Percentiles rank a stretch among this genome's conserved stretches.
Evolutionary conservation across 2,888 invertebrate species (phyloP).

Genomic region (Tetrapedia diversipes): DNA sequence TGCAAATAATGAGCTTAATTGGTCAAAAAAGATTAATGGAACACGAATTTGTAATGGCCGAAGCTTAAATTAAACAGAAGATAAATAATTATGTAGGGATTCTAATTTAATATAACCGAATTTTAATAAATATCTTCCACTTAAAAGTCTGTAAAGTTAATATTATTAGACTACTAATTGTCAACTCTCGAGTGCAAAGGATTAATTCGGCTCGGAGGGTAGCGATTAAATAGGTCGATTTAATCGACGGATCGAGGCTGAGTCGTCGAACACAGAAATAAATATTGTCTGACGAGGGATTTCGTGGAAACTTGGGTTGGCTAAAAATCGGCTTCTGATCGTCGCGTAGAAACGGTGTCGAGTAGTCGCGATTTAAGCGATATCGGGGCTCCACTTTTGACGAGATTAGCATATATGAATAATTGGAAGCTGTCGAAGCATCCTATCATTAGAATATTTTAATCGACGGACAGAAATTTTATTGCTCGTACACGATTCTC

Average conservation of each 20-base stretch:
- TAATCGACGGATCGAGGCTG: conserved; percentile 8
- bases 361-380: conserved; percentile 3
- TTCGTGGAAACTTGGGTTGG: conserved; percentile 9
- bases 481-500: background rate
- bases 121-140: too few species aligned
- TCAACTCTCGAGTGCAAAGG: too few species aligned
- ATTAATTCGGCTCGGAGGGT: conserved; percentile 24
- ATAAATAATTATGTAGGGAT: background rate
- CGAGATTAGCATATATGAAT: conserved; percentile 17
- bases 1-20: conserved; percentile 7
- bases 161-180: too few species aligned
- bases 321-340: conserved; percentile 7
- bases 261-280: conserved; percentile 2
- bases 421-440: conserved; percentile 12
- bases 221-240: conserved; percentile 33
- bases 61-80: background rate
- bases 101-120: background rate
- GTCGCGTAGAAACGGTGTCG: conserved; percentile 1
- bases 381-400: background rate
- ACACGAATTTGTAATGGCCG: background rate
- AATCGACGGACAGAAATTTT: background rate
- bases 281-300: conserved; percentile 10
- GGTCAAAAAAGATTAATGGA: conserved; percentile 16
- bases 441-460: background rate
- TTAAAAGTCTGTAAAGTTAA: too few species aligned